phyloP scores from a whole-genome alignment of 2,113 vertebrate species.

The Stigmatopora nigra region DNA sequence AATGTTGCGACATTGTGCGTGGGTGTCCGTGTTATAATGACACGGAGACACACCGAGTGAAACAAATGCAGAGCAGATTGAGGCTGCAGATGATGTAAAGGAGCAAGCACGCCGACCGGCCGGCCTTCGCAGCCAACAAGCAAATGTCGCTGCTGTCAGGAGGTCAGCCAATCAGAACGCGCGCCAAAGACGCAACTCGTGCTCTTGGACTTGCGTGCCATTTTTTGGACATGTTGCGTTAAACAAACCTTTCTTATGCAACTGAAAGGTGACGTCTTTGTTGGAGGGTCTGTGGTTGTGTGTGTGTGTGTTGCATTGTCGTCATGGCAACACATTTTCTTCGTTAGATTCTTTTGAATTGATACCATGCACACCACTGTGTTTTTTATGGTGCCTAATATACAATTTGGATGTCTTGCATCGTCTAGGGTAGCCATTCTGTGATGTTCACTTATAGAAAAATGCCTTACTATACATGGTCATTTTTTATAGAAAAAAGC shows the following conservation, averaged over 20 bases:
- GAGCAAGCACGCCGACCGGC: slow-evolving; percentile 64
- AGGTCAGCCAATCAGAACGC: slow-evolving; percentile 33
- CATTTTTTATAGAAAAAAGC: no score
- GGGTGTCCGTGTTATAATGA: not conserved
- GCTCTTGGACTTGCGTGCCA: not conserved
- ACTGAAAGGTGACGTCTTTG: not conserved
- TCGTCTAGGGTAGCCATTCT: no score
- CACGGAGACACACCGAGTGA: slow-evolving; percentile 32
- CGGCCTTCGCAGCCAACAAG: slow-evolving; percentile 49
- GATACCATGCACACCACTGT: no score
- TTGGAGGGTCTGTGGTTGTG: not conserved
- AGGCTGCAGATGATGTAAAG: slow-evolving; percentile 61
- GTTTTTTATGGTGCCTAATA: no score
- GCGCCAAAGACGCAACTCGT: not conserved
- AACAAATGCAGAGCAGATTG: slow-evolving; percentile 66
- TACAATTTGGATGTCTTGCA: no score
- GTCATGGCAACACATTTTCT: not conserved
- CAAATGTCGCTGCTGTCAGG: slow-evolving; percentile 46
- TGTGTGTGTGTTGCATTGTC: not conserved
- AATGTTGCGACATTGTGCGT: not conserved
- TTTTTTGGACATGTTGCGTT: not conserved
- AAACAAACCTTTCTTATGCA: not conserved
- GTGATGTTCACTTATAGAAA: no score
- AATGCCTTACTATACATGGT: no score
- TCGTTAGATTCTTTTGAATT: not conserved